Conservation (phyloP, 2,888 invertebrate genomes). For the Dynastes tityus region DNA sequence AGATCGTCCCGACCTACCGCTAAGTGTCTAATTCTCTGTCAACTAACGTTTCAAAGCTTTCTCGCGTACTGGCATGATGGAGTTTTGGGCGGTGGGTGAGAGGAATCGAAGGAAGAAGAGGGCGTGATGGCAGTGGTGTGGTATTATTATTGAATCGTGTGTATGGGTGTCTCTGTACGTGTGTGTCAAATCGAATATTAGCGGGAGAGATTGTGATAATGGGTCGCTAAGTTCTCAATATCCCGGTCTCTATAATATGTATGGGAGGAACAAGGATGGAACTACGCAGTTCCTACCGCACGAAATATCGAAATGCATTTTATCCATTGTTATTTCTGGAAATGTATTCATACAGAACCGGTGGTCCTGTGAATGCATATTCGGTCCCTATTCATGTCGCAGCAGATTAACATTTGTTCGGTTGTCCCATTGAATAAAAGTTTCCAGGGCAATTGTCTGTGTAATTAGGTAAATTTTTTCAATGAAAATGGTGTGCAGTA, state of each 20-base stretch:
- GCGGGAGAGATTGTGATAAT: slow-evolving; percentile 50
- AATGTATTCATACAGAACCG: slow-evolving; percentile 57
- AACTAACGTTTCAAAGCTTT: slow-evolving; percentile 65
- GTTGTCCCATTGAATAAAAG: neutral
- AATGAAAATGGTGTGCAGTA: slow-evolving; percentile 16
- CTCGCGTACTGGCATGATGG: slow-evolving; percentile 49
- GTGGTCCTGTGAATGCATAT: slow-evolving; percentile 60
- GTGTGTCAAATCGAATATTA: slow-evolving; percentile 66
- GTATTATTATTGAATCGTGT: slow-evolving; percentile 66
- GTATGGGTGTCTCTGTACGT: slow-evolving; percentile 53
- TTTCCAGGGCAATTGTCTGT: neutral
- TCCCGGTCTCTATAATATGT: slow-evolving; percentile 57
- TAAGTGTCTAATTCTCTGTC: slow-evolving; percentile 69
- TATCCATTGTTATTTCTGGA: slow-evolving; percentile 61
- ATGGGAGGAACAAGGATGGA: slow-evolving; percentile 19
- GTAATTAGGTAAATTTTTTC: slow-evolving; percentile 43
- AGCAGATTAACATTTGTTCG: slow-evolving; percentile 29
- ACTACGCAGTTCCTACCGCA: slow-evolving; percentile 50
- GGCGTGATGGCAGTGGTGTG: slow-evolving; percentile 58
- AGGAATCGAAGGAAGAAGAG: too few species aligned
- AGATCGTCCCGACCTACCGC: slow-evolving; percentile 65
- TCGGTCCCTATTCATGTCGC: slow-evolving; percentile 31
- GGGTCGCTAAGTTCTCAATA: slow-evolving; percentile 2
- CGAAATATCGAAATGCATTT: slow-evolving; percentile 59
- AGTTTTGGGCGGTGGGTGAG: slow-evolving; percentile 24